These are phyloP conservation scores for Cyphomyrus plagiostoma DNA, from an alignment of 2,113 vertebrate species.

Conservation along the genomic window DNA sequence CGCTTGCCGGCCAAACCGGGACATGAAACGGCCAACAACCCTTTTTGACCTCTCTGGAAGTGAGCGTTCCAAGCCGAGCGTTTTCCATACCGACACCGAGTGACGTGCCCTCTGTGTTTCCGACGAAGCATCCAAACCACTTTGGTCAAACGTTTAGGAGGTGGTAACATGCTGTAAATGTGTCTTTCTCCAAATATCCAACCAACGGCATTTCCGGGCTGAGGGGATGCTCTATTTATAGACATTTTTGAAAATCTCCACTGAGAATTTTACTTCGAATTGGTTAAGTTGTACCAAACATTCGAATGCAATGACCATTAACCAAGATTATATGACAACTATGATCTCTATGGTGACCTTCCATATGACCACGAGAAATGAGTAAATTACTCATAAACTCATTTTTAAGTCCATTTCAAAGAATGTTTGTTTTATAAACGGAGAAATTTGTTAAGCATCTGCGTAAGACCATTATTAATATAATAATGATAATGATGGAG, in stretches of 20 bases:
- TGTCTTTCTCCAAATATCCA: constrained; percentile 23
- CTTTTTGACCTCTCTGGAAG: constrained; percentile 36
- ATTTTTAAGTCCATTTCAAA: background rate
- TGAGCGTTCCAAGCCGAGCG: constrained; percentile 26
- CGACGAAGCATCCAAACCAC: constrained; percentile 41
- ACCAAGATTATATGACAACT: background rate
- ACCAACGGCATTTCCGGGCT: constrained; percentile 19
- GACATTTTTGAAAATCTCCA: background rate
- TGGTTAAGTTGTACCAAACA: background rate
- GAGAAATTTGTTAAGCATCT: background rate
- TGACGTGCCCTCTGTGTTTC: constrained; percentile 37
- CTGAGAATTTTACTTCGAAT: background rate
- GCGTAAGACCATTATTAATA: background rate
- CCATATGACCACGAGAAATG: background rate
- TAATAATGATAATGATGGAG: background rate
- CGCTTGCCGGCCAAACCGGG: constrained; percentile 9
- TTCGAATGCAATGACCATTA: background rate
- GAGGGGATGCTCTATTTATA: constrained; percentile 32
- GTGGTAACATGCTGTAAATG: constrained; percentile 29
- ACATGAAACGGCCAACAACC: constrained; percentile 31
- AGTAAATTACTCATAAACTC: background rate
- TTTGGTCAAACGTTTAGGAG: constrained; percentile 35
- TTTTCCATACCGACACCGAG: constrained; percentile 27
- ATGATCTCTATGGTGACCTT: background rate
- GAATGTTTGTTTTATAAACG: background rate